These are phyloP conservation scores for Neocrepidodera transversa DNA, from an alignment of 2,888 invertebrate genomes.

Conservation along the genomic window DNA sequence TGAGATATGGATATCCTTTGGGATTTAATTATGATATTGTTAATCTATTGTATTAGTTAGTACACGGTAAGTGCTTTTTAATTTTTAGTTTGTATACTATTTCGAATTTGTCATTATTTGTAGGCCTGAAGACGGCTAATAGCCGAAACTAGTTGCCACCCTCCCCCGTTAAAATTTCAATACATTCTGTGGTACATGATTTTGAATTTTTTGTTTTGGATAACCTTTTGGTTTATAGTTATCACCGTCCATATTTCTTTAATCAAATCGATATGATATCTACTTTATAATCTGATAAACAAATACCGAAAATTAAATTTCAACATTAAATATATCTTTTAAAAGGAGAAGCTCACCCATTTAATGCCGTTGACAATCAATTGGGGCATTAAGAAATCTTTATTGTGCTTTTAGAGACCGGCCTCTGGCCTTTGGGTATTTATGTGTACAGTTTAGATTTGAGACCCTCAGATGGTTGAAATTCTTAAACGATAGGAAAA, in stretches of 20 bases:
- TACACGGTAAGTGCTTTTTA: too few species aligned
- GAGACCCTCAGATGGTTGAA: constrained; percentile 4
- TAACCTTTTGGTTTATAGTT: not conserved
- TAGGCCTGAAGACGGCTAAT: too few species aligned
- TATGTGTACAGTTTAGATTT: constrained; percentile 18
- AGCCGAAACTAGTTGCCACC: too few species aligned
- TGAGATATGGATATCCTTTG: too few species aligned
- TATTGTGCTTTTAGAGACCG: constrained; percentile 15
- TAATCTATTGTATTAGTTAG: too few species aligned
- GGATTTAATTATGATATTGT: too few species aligned
- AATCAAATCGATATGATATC: not conserved
- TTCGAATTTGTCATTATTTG: too few species aligned
- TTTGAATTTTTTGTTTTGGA: too few species aligned
- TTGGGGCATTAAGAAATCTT: constrained; percentile 18
- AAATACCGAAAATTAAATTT: constrained; percentile 2
- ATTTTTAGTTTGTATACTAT: too few species aligned
- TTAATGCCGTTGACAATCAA: constrained; percentile 5
- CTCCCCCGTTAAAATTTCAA: too few species aligned
- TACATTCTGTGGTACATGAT: too few species aligned
- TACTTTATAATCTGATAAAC: not conserved
- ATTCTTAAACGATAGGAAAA: constrained; percentile 14
- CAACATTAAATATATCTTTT: constrained; percentile 5
- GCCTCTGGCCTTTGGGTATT: not conserved
- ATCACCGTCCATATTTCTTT: not conserved
- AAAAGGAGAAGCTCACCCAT: not conserved